Base-by-base conservation (phyloP, 2,113 vertebrate genomes). In the Spilogale gracilis region DNA sequence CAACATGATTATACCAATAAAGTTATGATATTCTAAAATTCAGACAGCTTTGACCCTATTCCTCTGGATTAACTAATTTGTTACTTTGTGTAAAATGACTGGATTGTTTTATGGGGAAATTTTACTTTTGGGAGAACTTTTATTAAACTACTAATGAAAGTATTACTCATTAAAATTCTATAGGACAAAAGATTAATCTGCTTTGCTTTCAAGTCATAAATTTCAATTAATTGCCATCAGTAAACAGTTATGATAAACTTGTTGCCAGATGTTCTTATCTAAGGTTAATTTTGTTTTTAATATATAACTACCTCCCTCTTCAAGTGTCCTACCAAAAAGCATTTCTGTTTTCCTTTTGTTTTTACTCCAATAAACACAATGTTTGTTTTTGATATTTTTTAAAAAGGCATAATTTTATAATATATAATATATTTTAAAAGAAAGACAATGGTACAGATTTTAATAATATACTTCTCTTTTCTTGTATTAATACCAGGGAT, bases 51-150 rank as follows among this genome's bases (percentile, higher is more conserved):
- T 96, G 97, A 98, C 83, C 45, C 92, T 94, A 87, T 97, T 67
- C 6, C 12, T 67, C 38, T 67, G 20, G 30, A 48, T 67, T 80
- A 63, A 71, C 54, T n/a, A 65, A 56, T 69, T 45, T 67, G 1
- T 73, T 32, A 56, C 1, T 92, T 90, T 78, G 12, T 76, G 82
- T 98, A 95, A 98, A 96, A 98, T 97, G 95, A 95, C 79, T 98
- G 96, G 98, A 96, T 95, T 98, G 85, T 98, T 98, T 98, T 97
- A 98, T 95, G 97, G 98, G 95, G 95, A 98, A 97, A 98, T 97
- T 97, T 98, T 98, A 98, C 96, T 94, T 98, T 98, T 97, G 91
- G 96, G 98, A 96, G 98, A 98, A 98, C 78, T 98, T 98, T 98
- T 97, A 98, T 98, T 98, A 98, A 98, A 97, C 58, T 97, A 97